A percentile compares a stretch with the other conserved stretches of the same genome.
These are phyloP conservation scores for Drosophila nebulosa DNA, from an alignment of 1,140 invertebrate genomes.

Conservation along the genomic window DNA sequence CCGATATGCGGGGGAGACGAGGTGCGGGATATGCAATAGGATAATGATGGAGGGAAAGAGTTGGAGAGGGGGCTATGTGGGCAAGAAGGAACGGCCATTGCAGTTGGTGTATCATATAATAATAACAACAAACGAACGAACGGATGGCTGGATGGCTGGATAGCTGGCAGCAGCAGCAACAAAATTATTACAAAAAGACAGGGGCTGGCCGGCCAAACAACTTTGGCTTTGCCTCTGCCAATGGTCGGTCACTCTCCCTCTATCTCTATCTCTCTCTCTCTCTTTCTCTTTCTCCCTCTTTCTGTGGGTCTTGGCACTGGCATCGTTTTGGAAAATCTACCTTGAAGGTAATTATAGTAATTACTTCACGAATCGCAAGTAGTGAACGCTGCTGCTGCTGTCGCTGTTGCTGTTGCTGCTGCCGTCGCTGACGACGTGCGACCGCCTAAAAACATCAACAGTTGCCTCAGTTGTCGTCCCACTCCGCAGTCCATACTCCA, in stretches of 20 bases:
- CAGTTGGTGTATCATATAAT: conserved; percentile 76
- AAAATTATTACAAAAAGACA: conserved; percentile 70
- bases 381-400: conserved; percentile 60
- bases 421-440: conserved; percentile 72
- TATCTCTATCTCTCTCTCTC: neutral
- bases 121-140: conserved; percentile 62
- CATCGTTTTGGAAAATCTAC: conserved; percentile 81
- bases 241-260: conserved; percentile 13
- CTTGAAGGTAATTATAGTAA: conserved; percentile 81
- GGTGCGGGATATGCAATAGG: neutral
- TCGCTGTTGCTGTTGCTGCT: conserved; percentile 18
- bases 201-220: conserved; percentile 44
- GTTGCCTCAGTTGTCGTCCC: conserved; percentile 44
- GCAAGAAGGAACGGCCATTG: conserved; percentile 56
- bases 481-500: neutral
- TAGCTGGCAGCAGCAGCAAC: conserved; percentile 30
- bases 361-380: conserved; percentile 81
- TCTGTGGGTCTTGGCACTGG: conserved; percentile 25
- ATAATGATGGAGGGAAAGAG: neutral
- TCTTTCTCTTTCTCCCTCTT: neutral
- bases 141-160: neutral
- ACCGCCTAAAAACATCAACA: conserved; percentile 80
- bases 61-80: neutral
- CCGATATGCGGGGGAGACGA: conserved; percentile 42
- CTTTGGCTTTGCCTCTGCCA: conserved; percentile 49